Evolutionary conservation across 2,797 vertebrate genomes (phyloP).

Genomic region (Propithecus deckenii): DNA sequence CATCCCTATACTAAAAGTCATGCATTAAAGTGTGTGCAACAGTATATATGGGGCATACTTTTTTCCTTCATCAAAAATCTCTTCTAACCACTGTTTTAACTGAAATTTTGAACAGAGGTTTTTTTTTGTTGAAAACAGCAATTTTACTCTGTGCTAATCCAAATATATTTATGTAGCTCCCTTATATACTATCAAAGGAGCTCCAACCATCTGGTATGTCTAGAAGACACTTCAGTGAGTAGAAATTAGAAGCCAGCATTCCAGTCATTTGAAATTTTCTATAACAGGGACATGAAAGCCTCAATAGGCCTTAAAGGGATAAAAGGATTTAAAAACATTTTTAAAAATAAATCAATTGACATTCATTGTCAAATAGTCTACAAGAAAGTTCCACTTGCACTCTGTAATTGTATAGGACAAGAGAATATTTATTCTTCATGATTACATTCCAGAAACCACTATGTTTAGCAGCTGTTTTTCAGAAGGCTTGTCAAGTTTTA

Average conservation of each 20-base stretch:
- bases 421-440: conserved; percentile 58
- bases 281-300: conserved; percentile 7
- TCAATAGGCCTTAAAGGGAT: conserved; percentile 37
- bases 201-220: background rate
- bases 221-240: conserved; percentile 45
- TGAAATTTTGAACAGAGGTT: conserved; percentile 45
- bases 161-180: conserved; percentile 28
- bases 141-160: conserved; percentile 36
- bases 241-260: conserved; percentile 51
- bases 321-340: background rate
- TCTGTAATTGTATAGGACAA: conserved; percentile 41
- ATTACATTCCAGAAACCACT: conserved; percentile 72
- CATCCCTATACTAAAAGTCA: conserved; percentile 66
- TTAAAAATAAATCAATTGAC: conserved; percentile 37
- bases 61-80: conserved; percentile 52
- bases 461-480: conserved; percentile 71
- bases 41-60: conserved; percentile 48
- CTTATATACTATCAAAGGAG: conserved; percentile 31
- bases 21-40: conserved; percentile 62
- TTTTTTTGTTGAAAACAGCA: conserved; percentile 53
- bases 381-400: conserved; percentile 53
- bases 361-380: conserved; percentile 67
- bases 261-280: conserved; percentile 55
- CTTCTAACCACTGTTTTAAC: conserved; percentile 31
- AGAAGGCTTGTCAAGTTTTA: conserved; percentile 62